phyloP scores from a whole-genome alignment of 1,140 invertebrate species.

The Brachionus koreanus region DNA sequence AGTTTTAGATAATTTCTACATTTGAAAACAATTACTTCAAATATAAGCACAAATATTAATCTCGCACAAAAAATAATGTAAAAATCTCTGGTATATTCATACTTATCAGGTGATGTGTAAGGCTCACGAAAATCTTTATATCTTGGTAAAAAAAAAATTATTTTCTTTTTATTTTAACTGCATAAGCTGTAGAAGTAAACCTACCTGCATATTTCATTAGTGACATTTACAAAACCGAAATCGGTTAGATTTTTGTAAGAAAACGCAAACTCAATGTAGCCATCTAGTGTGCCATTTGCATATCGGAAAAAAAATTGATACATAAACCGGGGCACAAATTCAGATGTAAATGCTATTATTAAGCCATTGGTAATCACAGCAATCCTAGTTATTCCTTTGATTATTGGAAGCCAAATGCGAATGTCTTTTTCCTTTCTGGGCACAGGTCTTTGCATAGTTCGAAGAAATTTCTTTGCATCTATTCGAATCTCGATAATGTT shows the following conservation, averaged over 20 bases:
- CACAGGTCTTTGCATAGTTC: conserved; percentile 66
- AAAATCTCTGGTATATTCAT: conserved; percentile 4
- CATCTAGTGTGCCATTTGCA: neutral
- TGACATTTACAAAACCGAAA: conserved; percentile 11
- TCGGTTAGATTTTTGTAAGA: conserved; percentile 25
- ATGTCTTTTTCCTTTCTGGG: neutral
- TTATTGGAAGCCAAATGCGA: conserved; percentile 30
- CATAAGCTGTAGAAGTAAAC: no score
- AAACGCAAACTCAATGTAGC: neutral
- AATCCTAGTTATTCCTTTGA: neutral
- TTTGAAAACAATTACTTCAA: conserved; percentile 42
- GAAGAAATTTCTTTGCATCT: conserved; percentile 76
- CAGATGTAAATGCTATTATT: conserved; percentile 40
- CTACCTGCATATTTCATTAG: conserved; percentile 23
- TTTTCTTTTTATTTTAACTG: neutral
- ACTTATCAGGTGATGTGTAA: conserved; percentile 3
- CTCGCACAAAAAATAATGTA: conserved; percentile 6
- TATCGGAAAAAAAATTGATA: conserved; percentile 20
- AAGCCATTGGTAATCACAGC: conserved; percentile 32
- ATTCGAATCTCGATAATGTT: conserved; percentile 76
- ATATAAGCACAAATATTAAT: conserved; percentile 3
- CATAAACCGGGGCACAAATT: conserved; percentile 26
- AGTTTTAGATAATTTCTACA: no score
- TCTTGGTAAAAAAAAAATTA: neutral
- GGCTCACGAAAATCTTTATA: conserved; percentile 33